Evolutionary conservation across 2,888 invertebrate species (phyloP), one percentile per base, ranked within the genome.

Genomic region (Drosophila rellima): DNA sequence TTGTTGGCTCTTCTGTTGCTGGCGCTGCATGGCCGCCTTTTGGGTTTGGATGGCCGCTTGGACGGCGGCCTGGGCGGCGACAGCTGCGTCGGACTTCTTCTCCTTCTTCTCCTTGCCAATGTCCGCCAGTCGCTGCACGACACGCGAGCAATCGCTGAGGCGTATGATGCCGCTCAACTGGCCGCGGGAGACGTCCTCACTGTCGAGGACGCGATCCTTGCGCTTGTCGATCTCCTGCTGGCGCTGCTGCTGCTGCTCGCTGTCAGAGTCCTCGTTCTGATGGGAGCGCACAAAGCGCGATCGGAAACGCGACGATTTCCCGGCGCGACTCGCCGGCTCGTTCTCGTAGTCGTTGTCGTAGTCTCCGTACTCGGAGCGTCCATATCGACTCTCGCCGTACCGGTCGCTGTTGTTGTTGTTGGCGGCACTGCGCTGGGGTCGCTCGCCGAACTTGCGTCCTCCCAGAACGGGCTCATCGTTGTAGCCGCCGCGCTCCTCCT

Each of bases 151-250:
- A 91, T 98, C 98, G 57, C 96, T 95, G 31, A 98, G 93, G 40
- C 97, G 94, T 70, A 96, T 96, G 88, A 98, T 97, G 59, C 98
- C 98, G 92, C 97, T 97, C 2, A 98, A 94, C 6, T 98, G 98
- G 17, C 95, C 96, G 50, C 95, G 94, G 11, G 97, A 96, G 0
- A 96, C 97, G 90, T 98, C 98, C 93, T 98, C 98, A 7, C 97
- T 97, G 89, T 97, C 98, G 64, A 96, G 93, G 0, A 97, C 96
- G 33, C 94, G 94, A 87, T 96, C 95, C 78, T 97, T 95, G 81
- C 95, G 95, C 79, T 94, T 94, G 48, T 90, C 84, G 11, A 91
- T 78, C 56, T 93, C 93, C 79, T 93, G 93, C 78, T 96, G 94
- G 0, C 96, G 95, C 50, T 94, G 93, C 68, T 95, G 94, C 33